Percentiles rank a stretch among this genome's conserved stretches.
phyloP scores from a whole-genome alignment of 2,113 vertebrate genomes.

The Syrmaticus mikado region DNA sequence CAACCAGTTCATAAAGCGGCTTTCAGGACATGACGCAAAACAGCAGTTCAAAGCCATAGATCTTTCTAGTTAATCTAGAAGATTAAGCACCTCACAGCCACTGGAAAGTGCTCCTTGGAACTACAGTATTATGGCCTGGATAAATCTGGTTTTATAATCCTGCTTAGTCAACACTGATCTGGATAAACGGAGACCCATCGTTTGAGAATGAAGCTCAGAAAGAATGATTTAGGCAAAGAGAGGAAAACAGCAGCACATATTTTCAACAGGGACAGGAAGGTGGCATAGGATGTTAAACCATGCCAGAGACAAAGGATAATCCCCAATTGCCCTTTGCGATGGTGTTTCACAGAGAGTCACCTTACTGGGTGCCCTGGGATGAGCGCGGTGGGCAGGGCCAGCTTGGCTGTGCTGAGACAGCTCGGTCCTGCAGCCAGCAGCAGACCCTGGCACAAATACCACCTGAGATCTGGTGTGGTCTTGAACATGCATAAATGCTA shows the following conservation, averaged over 20 bases:
- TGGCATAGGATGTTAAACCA: background rate
- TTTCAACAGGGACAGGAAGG: slow-evolving; percentile 42
- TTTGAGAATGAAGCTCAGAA: slow-evolving; percentile 13
- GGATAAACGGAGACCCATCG: slow-evolving; percentile 57
- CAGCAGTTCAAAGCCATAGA: slow-evolving; percentile 66
- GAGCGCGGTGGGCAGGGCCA: background rate
- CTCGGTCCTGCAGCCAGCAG: background rate
- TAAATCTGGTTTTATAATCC: slow-evolving; percentile 76
- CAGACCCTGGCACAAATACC: too few species aligned
- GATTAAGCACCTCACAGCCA: slow-evolving; percentile 72
- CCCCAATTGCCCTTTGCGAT: slow-evolving; percentile 19
- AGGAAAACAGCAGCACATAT: background rate
- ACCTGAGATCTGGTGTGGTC: accelerated
- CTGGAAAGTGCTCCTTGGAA: slow-evolving; percentile 54
- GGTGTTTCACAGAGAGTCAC: background rate
- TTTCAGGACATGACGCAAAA: slow-evolving; percentile 71
- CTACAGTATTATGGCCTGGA: slow-evolving; percentile 40
- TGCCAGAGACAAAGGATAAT: slow-evolving; percentile 32
- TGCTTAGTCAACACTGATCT: slow-evolving; percentile 68
- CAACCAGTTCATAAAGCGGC: slow-evolving; percentile 56
- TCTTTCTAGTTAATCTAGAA: slow-evolving; percentile 73
- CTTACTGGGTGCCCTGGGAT: background rate
- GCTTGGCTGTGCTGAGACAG: background rate
- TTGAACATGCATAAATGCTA: accelerated
- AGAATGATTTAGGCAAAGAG: slow-evolving; percentile 18